Conservation (phyloP, 2,113 vertebrate species). For the Daboia siamensis region DNA sequence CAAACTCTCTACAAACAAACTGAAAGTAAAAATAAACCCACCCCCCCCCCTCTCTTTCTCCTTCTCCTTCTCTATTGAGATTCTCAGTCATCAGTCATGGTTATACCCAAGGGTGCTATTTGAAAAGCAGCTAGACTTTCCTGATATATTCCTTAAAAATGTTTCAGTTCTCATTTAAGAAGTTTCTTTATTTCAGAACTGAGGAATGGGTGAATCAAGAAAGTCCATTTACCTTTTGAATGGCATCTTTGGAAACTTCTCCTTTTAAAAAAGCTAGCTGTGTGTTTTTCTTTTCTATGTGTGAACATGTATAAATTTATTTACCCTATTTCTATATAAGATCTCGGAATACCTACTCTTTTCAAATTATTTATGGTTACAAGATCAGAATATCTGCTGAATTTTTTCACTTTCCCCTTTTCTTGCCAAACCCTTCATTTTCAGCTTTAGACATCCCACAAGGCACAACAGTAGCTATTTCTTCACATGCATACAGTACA, state of each 20-base stretch:
- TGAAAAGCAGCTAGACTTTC: neutral
- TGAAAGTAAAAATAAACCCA: constrained; percentile 33
- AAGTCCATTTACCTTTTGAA: neutral
- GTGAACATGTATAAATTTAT: neutral
- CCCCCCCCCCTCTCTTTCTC: neutral
- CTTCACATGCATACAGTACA: constrained; percentile 58
- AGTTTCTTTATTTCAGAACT: neutral
- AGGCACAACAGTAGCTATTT: constrained; percentile 54
- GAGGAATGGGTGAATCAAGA: neutral
- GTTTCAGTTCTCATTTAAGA: neutral
- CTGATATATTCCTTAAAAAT: neutral
- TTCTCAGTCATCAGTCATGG: neutral
- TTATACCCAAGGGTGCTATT: neutral
- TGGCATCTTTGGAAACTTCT: neutral
- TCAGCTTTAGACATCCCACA: constrained; percentile 35
- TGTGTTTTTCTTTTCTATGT: neutral
- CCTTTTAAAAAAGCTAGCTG: neutral
- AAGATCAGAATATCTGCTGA: constrained; percentile 1
- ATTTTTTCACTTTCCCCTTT: neutral
- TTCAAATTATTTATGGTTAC: constrained; percentile 27
- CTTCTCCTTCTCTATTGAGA: neutral
- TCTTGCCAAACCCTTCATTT: constrained; percentile 10
- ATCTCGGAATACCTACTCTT: constrained; percentile 1
- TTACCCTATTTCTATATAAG: constrained; percentile 5
- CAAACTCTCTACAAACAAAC: neutral